Percentiles rank a stretch among this genome's conserved stretches.
Evolutionary conservation across 2,113 vertebrate species (phyloP).

Genomic region (Bubo blakistoni): DNA sequence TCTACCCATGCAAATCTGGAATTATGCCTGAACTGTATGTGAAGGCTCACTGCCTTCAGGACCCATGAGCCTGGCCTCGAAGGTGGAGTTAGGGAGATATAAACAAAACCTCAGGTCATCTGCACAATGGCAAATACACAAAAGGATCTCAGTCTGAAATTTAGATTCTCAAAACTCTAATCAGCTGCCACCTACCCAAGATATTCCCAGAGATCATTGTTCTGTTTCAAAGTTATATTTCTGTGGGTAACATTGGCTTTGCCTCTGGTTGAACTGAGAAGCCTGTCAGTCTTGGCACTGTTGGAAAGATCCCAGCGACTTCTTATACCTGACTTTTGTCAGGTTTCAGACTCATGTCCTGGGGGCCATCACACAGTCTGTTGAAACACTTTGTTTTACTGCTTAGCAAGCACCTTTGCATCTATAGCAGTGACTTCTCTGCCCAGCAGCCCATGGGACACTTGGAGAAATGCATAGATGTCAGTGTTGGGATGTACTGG

Average conservation of each 20-base stretch:
- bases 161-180: background rate
- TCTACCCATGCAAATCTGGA: background rate
- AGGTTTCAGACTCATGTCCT: background rate
- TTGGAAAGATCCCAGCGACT: background rate
- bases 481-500: background rate
- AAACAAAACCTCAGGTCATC: background rate
- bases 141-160: background rate
- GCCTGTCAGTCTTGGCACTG: background rate
- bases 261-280: background rate
- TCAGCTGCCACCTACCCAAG: background rate
- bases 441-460: background rate
- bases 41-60: background rate
- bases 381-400: background rate
- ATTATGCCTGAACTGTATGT: background rate
- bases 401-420: background rate
- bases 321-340: background rate
- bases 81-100: fast-evolving
- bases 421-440: background rate
- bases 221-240: background rate
- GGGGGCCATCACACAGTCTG: background rate
- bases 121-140: background rate
- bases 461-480: background rate
- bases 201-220: background rate
- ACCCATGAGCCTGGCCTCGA: background rate
- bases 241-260: background rate